Percentiles rank a stretch among this genome's conserved stretches.
These are phyloP conservation scores for Agrilus planipennis DNA, from an alignment of 1,140 invertebrate genomes.

Conservation along the genomic window DNA sequence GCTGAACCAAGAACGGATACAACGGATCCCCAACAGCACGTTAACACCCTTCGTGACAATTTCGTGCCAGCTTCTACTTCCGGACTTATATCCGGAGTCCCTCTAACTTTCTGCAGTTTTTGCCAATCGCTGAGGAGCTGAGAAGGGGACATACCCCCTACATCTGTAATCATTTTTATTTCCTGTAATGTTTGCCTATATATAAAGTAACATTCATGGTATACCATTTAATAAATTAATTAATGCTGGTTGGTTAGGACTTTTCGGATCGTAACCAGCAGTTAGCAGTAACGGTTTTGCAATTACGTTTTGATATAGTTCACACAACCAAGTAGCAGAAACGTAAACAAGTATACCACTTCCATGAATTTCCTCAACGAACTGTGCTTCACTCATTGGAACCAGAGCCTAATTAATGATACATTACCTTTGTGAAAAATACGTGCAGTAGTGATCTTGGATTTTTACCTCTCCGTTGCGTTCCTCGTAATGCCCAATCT, in stretches of 20 bases:
- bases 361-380: conserved; percentile 81
- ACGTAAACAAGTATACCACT: conserved; percentile 84
- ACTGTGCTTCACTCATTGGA: conserved; percentile 61
- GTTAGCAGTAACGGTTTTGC: conserved; percentile 61
- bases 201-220: neutral
- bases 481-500: conserved; percentile 62
- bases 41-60: conserved; percentile 58
- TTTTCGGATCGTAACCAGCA: conserved; percentile 47
- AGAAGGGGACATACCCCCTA: conserved; percentile 66
- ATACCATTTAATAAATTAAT: conserved; percentile 67
- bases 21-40: conserved; percentile 84
- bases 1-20: conserved; percentile 75
- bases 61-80: conserved; percentile 57
- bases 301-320: conserved; percentile 78
- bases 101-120: conserved; percentile 58
- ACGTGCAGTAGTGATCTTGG: too few species aligned
- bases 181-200: neutral
- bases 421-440: too few species aligned
- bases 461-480: conserved; percentile 47
- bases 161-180: conserved; percentile 45
- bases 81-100: conserved; percentile 48
- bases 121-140: conserved; percentile 78
- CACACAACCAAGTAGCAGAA: conserved; percentile 81
- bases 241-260: conserved; percentile 50
- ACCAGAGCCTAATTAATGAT: conserved; percentile 27